These are phyloP conservation scores for Tor tambroides DNA, from an alignment of 2,113 vertebrate species.

Conservation along the genomic window DNA sequence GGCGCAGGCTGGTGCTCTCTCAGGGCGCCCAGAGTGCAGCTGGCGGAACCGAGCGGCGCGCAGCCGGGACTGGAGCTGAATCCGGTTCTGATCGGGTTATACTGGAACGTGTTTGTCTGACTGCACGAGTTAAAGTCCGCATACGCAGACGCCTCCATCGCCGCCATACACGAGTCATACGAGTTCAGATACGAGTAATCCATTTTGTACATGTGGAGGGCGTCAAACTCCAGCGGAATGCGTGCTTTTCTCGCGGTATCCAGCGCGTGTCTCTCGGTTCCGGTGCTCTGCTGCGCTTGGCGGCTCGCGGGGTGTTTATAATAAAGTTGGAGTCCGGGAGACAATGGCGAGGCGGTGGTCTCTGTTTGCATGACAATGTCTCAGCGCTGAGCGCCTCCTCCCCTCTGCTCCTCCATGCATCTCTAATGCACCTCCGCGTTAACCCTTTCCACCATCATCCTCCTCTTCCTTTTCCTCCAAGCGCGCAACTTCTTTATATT, in stretches of 20 bases:
- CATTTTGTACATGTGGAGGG: constrained; percentile 83
- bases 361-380: constrained; percentile 85
- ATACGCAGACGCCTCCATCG: constrained; percentile 95
- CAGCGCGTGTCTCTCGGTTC: constrained; percentile 62
- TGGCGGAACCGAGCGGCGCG: constrained; percentile 86
- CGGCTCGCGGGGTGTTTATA: constrained; percentile 78
- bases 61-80: constrained; percentile 85
- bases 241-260: constrained; percentile 43
- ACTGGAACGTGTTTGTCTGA: constrained; percentile 90
- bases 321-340: constrained; percentile 78
- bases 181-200: constrained; percentile 98
- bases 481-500: not conserved
- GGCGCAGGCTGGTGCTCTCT: constrained; percentile 91
- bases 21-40: constrained; percentile 89
- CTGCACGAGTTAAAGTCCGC: constrained; percentile 95
- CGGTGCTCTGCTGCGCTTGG: constrained; percentile 65
- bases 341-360: constrained; percentile 83
- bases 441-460: constrained; percentile 45
- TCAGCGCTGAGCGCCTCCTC: constrained; percentile 63
- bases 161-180: constrained; percentile 96
- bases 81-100: constrained; percentile 88
- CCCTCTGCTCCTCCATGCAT: constrained; percentile 49
- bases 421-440: constrained; percentile 63
- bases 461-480: not conserved
- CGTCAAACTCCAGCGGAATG: not conserved